Conservation (phyloP, 2,113 vertebrate species). For the Apodemus speciosus region DNA sequence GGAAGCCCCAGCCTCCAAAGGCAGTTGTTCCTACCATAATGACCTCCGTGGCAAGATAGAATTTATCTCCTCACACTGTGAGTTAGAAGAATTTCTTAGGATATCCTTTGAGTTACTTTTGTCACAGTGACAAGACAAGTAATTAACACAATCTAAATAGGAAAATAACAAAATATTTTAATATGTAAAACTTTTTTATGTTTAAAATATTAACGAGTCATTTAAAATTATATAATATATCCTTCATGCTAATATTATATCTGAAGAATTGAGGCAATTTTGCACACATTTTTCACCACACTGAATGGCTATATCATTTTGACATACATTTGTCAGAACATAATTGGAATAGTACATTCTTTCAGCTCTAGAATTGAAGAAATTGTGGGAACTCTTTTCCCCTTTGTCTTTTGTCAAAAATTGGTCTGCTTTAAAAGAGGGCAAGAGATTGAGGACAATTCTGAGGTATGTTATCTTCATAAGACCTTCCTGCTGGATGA, state of each 20-base stretch:
- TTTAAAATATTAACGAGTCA: not conserved
- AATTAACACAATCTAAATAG: not conserved
- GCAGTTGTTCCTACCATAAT: no score
- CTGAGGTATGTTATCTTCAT: not conserved
- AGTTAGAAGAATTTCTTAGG: not conserved
- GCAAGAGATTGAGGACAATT: not conserved
- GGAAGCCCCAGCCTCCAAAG: not conserved
- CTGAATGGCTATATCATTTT: not conserved
- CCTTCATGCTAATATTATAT: not conserved
- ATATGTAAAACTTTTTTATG: not conserved
- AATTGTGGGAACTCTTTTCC: not conserved
- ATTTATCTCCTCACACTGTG: not conserved
- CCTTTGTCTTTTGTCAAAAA: not conserved
- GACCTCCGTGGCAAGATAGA: not conserved
- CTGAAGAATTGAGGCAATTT: not conserved
- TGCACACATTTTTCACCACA: not conserved
- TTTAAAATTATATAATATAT: not conserved
- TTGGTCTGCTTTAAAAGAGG: slow-evolving; percentile 1
- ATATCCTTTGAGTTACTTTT: not conserved
- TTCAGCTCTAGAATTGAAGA: not conserved
- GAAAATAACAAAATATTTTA: not conserved
- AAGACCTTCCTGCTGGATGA: not conserved
- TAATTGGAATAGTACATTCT: not conserved
- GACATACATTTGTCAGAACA: not conserved
- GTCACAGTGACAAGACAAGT: not conserved